Base-by-base conservation (phyloP, 2,113 vertebrate genomes). In the Lepidothrix coronata region DNA sequence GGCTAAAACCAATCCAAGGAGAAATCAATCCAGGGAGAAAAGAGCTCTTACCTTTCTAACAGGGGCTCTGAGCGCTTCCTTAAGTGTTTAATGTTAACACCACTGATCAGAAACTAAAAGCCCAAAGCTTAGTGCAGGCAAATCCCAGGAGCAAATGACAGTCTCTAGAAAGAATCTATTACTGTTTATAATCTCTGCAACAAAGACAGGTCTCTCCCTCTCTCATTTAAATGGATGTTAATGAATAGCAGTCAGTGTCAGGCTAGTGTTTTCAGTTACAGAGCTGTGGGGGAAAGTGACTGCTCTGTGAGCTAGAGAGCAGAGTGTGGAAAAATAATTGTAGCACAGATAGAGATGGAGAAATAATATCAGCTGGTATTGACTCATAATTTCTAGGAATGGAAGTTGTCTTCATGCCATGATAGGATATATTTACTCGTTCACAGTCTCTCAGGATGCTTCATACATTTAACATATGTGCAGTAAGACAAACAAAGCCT, bases 141-240 rank as follows among this genome's bases (percentile, higher is more conserved):
- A 93, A 92, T 93, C 65, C 75, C 86, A 92, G 66, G 79, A 82
- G 75, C 0, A 3, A 95, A 61, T 0, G 9, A 88, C n/a, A 82
- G 55, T 72, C 81, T 59, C 62, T 75, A 85, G 74, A 93, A 97
- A 89, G 81, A 80, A 88, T 84, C 88, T 93, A 88, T 93, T 96
- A 93, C 88, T 68, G 71, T 78, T 93, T 91, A 55, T 94, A 96
- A 94, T 95, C 73, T 84, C 23, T 2, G 4, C 91, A 82, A 97
- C 81, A 93, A 94, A 91, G 59, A 89, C 30, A 66, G 59, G 43
- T 66, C 35, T 74, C 61, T 91, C 35, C 89, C 62, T 73, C 33
- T 71, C 83, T 92, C 75, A 79, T 94, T 96, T 96, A 97, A 94
- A 93, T 41, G 54, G 72, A 90, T 93, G 62, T 67, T 96, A 96